Percentiles rank a stretch among this genome's conserved stretches.
phyloP scores from a whole-genome alignment of 2,888 invertebrate species.

The Phragmatobia fuliginosa region DNA sequence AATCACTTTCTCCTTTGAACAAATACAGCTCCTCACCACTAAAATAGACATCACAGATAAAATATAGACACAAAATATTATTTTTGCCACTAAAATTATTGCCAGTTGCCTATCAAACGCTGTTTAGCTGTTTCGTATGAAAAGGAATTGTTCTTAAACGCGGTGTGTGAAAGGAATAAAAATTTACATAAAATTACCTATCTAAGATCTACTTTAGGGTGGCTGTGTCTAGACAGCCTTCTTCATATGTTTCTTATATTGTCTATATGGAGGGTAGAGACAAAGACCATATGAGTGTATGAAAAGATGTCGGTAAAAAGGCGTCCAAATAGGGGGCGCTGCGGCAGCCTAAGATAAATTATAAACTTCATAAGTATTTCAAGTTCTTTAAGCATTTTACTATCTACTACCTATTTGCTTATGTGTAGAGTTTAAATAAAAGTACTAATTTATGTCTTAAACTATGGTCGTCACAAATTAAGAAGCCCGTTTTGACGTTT shows the following conservation, averaged over 20 bases:
- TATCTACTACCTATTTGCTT: too few relatives aligned
- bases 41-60: constrained; percentile 85
- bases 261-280: too few relatives aligned
- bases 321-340: too few relatives aligned
- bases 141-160: neutral
- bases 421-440: too few relatives aligned
- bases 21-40: constrained; percentile 70
- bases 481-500: too few relatives aligned
- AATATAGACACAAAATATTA: constrained; percentile 80
- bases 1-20: constrained; percentile 65
- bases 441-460: too few relatives aligned
- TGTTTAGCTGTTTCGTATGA: constrained; percentile 41
- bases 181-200: constrained; percentile 42
- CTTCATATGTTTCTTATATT: constrained; percentile 31
- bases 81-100: constrained; percentile 67
- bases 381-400: too few relatives aligned
- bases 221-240: constrained; percentile 37
- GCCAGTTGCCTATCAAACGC: constrained; percentile 54
- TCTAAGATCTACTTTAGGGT: constrained; percentile 39
- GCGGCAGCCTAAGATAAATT: too few relatives aligned
- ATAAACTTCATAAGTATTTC: too few relatives aligned
- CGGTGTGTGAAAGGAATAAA: constrained; percentile 22
- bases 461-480: too few relatives aligned
- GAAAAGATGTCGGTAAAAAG: too few relatives aligned
- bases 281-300: too few relatives aligned